Evolutionary conservation across 2,888 invertebrate genomes (phyloP).

Genomic region (Muschampia staudingeri): DNA sequence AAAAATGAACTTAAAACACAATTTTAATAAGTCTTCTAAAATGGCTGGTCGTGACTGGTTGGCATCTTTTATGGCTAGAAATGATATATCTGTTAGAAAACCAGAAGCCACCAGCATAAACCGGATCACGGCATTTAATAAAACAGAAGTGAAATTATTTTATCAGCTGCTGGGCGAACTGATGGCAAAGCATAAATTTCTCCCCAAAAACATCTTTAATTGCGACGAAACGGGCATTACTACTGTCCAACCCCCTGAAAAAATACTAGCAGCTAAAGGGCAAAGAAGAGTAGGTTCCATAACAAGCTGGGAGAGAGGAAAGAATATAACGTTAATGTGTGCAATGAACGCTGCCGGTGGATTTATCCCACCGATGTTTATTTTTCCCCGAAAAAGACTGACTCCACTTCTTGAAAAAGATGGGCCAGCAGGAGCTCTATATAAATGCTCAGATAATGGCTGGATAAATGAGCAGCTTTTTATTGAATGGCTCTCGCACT

Average conservation of each 20-base stretch:
- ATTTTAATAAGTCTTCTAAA: conserved; percentile 1
- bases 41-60: conserved; percentile 12
- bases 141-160: conserved; percentile 61
- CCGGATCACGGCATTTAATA: conserved; percentile 63
- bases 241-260: conserved; percentile 69
- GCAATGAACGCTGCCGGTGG: conserved; percentile 77
- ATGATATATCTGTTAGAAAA: conserved; percentile 55
- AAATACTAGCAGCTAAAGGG: conserved; percentile 74
- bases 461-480: conserved; percentile 70
- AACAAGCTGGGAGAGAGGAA: conserved; percentile 79
- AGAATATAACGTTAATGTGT: conserved; percentile 79
- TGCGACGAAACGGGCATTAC: conserved; percentile 69
- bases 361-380: conserved; percentile 59
- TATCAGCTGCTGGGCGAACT: conserved; percentile 57
- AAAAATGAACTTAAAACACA: neutral
- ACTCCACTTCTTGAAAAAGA: conserved; percentile 68
- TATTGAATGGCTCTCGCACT: conserved; percentile 70
- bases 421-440: conserved; percentile 70
- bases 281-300: conserved; percentile 79
- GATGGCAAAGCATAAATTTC: conserved; percentile 62
- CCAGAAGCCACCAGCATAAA: conserved; percentile 62
- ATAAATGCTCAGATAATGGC: conserved; percentile 72
- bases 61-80: conserved; percentile 27
- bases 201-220: conserved; percentile 70
- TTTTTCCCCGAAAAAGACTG: conserved; percentile 69